Base-by-base conservation (phyloP, 2,888 invertebrate genomes). In the Metalampra italica region DNA sequence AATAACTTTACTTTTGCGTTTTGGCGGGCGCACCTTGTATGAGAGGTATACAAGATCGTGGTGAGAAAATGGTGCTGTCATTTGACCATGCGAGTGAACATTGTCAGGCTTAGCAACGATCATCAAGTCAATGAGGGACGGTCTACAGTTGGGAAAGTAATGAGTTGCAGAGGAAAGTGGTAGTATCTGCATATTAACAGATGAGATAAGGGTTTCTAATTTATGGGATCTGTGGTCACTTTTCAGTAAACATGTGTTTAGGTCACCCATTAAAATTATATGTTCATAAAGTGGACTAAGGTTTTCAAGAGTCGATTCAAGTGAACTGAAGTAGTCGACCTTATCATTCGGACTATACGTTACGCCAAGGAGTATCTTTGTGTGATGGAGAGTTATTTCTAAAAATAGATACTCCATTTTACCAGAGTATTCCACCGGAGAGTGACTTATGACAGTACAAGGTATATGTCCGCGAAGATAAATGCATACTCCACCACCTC, bases 1-100 rank as follows among this genome's bases (percentile, higher is more conserved):
- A 13, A 50, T 39, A 22, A 50, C n/a, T 43, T 43, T 49, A 36
- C 46, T 36, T 43, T 50, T 57, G 32, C 41, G 14, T 45, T 55
- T 54, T 2, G 49, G 51, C 9, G 48, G 42, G 1, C 52, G 51
- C 1, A 51, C 30, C 37, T 52, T 56, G 34, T 53, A 55, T 9
- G 52, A 52, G 1, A 52, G n/a, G 12, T 45, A 56, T 3, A 56
- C 45, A 7, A 52, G 32, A 14, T 56, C 52, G 12, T 56, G 56
- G 45, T 54, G 46, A 3, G 52, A 56, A 14, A 51, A 54, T n/a
- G 48, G 38, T n/a, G 54, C 52, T 9, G 43, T 29, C 1, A 42
- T 30, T 36, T 54, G 56, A 8, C 54, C 54, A 44, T 54, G 50
- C n/a, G 37, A 37, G 11, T 29, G 12, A 11, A 53, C 56, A 30